Conservation (phyloP, 2,888 invertebrate genomes). For the Aricia artaxerxes region DNA sequence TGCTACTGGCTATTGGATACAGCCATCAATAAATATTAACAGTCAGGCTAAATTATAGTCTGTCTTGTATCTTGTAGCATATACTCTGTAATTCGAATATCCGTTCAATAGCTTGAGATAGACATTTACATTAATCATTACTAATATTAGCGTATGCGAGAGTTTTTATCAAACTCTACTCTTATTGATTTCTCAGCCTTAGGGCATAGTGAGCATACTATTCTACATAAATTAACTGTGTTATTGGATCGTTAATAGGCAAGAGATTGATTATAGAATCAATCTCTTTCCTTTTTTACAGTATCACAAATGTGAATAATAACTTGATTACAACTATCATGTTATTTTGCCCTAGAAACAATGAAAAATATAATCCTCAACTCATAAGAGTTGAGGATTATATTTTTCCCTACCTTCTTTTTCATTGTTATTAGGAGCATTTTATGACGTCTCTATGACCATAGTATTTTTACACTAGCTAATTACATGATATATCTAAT, state of each 20-base stretch:
- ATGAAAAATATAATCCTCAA: neutral
- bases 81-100: conserved; percentile 6
- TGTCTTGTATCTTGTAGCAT: neutral
- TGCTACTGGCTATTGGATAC: conserved; percentile 2
- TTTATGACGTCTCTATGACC: neutral
- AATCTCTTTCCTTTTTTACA: too few relatives aligned
- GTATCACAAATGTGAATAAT: too few relatives aligned
- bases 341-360: neutral
- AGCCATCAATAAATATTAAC: neutral
- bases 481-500: neutral
- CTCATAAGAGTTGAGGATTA: too few relatives aligned
- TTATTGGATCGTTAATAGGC: neutral
- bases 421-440: neutral
- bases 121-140: neutral
- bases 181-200: conserved; percentile 11
- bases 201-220: neutral
- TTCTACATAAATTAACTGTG: neutral
- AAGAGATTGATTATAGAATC: too few relatives aligned
- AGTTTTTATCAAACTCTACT: neutral
- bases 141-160: neutral
- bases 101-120: neutral
- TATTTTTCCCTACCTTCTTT: too few relatives aligned
- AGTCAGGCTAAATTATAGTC: conserved; percentile 1
- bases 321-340: neutral
- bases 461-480: neutral